Evolutionary conservation across 2,113 vertebrate genomes (phyloP).

Genomic region (human (Homo sapiens)): GRCh38 chr3:4910501-4911000

Average conservation of each 20-base stretch:
- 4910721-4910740: too few relatives aligned
- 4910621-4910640: too few relatives aligned
- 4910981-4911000: background rate
- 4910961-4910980: background rate
- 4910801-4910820: too few relatives aligned
- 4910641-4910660: too few relatives aligned
- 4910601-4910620: background rate
- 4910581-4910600: background rate
- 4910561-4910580: background rate
- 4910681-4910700: too few relatives aligned
- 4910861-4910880: background rate
- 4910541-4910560: background rate
- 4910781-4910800: too few relatives aligned
- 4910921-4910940: background rate
- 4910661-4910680: too few relatives aligned
- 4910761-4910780: too few relatives aligned
- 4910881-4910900: background rate
- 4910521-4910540: background rate
- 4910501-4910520: background rate
- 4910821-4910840: too few relatives aligned
- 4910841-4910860: too few relatives aligned
- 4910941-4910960: background rate
- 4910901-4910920: accelerated
- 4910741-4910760: too few relatives aligned
- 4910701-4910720: too few relatives aligned